Conservation (phyloP, 2,113 vertebrate genomes). For the Charina bottae region DNA sequence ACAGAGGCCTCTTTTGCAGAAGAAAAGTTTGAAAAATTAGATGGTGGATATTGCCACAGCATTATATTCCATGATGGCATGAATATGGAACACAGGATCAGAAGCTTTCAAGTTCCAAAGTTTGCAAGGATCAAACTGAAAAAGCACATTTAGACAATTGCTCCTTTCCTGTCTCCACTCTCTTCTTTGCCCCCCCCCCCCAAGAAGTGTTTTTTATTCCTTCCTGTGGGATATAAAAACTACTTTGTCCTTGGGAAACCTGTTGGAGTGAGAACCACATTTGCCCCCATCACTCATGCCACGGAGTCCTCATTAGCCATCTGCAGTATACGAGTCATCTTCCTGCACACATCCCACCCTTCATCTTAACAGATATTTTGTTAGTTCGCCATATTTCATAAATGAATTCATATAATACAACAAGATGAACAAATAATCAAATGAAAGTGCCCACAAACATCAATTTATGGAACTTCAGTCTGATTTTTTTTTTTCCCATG, state of each 20-base stretch:
- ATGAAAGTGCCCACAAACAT: neutral
- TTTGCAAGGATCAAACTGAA: neutral
- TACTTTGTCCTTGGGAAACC: neutral
- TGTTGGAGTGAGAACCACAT: neutral
- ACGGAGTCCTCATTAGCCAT: neutral
- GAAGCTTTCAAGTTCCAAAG: neutral
- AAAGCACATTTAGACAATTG: neutral
- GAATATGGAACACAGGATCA: neutral
- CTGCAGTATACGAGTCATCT: neutral
- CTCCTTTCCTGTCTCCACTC: neutral
- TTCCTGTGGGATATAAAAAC: neutral
- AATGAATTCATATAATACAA: neutral
- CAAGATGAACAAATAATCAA: neutral
- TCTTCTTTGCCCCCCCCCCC: neutral
- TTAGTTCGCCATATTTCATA: neutral
- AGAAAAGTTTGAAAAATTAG: slow-evolving; percentile 1
- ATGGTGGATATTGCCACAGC: neutral
- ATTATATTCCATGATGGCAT: neutral
- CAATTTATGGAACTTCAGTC: neutral
- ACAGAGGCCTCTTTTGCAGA: neutral
- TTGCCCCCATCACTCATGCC: neutral
- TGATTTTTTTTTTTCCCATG: neutral
- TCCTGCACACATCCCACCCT: neutral
- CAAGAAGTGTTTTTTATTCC: neutral
- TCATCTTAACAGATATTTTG: neutral